Base-by-base conservation (phyloP, 1,140 invertebrate species). In the Pantala flavescens region DNA sequence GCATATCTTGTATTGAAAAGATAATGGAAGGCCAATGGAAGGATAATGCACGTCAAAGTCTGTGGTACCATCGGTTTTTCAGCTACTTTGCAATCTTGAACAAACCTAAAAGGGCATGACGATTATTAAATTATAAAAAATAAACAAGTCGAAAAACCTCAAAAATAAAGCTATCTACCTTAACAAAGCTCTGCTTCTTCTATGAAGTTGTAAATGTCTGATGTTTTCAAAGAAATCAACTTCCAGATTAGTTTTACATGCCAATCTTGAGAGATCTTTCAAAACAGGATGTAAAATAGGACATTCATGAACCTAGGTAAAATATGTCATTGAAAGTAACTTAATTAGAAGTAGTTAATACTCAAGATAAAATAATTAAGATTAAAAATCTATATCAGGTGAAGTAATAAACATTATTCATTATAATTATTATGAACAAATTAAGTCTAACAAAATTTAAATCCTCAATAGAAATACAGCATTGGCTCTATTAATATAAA, bases 211-310 rank as follows among this genome's bases (percentile, higher is more conserved):
- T 49, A 93, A 82, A 84, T 98, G 96, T 43, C 88, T 87, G 77
- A 96, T 90, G 80, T 97, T 98, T 78, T 96, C 93, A 80, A 97
- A 98, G 84, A 98, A 97, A 82, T 98, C 95, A 0, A 93, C 89
- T 81, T 98, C 96, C 0, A 85, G 81, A 81, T 98, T 94, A 43
- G 84, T 83, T 78, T 88, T 87, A 80, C 93, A 90, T 0, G 87
- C 85, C 1, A 97, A 83, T 21, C 85, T 81, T 0, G 86, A 82
- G 36, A 98, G 84, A 83, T 97, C 94, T n/a, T 86, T 84, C 10
- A 95, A 81, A 11, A 91, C 83, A 36, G 90, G 87, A 84, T 96
- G 87, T 0, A 87, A 82, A 0, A 89, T 84, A 0, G 87, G 82
- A 82, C 90, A 93, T 79, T 92, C 88, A 78, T 90, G 85, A 0